Conservation (phyloP, 2,113 vertebrate species). For the Clarias magur region DNA sequence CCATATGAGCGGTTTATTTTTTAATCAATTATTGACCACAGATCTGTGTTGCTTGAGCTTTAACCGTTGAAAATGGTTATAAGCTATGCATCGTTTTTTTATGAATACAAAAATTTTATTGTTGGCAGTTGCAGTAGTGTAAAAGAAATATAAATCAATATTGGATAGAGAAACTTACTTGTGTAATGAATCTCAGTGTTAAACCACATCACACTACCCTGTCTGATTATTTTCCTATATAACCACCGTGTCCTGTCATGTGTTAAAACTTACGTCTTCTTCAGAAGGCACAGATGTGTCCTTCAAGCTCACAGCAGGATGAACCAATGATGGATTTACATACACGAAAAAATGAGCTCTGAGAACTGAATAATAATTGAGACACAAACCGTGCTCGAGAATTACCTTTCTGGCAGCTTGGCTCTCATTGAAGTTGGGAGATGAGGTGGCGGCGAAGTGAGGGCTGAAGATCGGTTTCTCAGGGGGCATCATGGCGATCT, state of each 20-base stretch:
- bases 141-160: not conserved
- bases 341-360: not conserved
- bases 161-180: not conserved
- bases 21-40: no score
- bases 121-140: not conserved
- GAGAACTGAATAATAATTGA: not conserved
- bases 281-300: not conserved
- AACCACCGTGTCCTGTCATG: no score
- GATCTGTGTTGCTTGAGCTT: no score
- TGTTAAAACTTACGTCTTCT: not conserved
- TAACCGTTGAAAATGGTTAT: not conserved
- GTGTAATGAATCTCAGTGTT: not conserved
- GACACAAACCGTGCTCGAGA: not conserved
- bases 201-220: not conserved
- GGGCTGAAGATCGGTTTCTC: slow-evolving; percentile 85
- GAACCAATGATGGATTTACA: slow-evolving; percentile 18
- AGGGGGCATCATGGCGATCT: slow-evolving; percentile 89
- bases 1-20: no score
- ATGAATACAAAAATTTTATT: not conserved
- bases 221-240: not conserved
- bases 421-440: slow-evolving; percentile 73
- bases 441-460: slow-evolving; percentile 69
- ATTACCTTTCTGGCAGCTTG: slow-evolving; percentile 82
- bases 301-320: slow-evolving; percentile 9
- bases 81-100: not conserved